These are phyloP conservation scores for Hexactinellida sp. DNA, from an alignment of 37 sponge, comb jelly and placozoan species.

Conservation along the genomic window DNA sequence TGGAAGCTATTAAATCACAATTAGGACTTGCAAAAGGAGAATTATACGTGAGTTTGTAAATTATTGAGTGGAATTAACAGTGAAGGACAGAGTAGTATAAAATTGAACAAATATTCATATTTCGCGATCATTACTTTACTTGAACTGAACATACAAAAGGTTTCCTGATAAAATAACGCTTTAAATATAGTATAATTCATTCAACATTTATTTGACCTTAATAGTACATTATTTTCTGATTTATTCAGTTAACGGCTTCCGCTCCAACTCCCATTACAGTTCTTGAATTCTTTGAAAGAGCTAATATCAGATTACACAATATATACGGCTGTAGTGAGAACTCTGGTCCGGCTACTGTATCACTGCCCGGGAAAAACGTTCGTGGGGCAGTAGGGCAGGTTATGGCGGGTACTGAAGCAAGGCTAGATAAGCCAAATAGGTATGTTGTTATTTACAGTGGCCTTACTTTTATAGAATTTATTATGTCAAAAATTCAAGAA, in stretches of 20 bases:
- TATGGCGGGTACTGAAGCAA: constrained; percentile 68
- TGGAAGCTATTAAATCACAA: constrained; percentile 18
- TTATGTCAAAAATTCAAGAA: too few species aligned
- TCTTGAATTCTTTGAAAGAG: constrained; percentile 68
- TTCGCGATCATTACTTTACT: neutral
- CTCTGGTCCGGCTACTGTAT: constrained; percentile 74
- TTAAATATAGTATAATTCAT: neutral
- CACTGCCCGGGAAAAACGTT: constrained; percentile 42
- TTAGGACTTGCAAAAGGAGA: neutral
- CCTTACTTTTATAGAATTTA: too few species aligned
- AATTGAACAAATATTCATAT: neutral
- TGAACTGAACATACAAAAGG: too few species aligned
- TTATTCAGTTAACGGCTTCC: constrained; percentile 60
- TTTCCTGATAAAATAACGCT: neutral
- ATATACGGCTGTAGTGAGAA: constrained; percentile 88
- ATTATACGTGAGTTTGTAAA: neutral
- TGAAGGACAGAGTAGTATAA: too few species aligned
- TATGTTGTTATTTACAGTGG: neutral
- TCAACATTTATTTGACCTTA: too few species aligned
- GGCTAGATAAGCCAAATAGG: constrained; percentile 65
- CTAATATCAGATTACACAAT: constrained; percentile 72
- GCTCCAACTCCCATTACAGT: constrained; percentile 68
- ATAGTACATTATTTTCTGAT: too few species aligned
- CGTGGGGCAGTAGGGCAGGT: constrained; percentile 50
- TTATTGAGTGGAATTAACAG: too few species aligned